A percentile compares a stretch with the other conserved stretches of the same genome.
Conservation (phyloP, 2,797 vertebrate genomes). For the Rhynchonycteris naso region DNA sequence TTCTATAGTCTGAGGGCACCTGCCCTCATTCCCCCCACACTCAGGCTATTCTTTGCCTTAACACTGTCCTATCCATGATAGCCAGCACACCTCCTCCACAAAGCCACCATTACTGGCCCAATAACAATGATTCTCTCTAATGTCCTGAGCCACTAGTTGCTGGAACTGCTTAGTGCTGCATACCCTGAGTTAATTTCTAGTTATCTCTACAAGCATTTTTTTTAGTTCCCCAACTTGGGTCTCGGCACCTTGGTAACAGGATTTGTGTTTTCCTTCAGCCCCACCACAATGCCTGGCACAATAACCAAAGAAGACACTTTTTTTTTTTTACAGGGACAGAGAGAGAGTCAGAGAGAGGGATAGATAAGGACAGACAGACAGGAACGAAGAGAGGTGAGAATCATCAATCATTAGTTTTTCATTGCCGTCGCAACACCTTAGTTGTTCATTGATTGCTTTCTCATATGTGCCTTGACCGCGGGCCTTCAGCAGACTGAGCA, state of each 20-base stretch:
- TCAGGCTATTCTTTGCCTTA: neutral
- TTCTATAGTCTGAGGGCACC: neutral
- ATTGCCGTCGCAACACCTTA: no score
- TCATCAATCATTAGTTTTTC: no score
- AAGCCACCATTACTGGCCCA: neutral
- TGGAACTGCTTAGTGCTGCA: fast-evolving
- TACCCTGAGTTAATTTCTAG: no score
- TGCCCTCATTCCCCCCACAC: neutral
- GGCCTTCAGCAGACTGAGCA: no score
- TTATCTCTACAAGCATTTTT: fast-evolving
- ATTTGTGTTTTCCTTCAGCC: neutral
- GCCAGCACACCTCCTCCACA: neutral
- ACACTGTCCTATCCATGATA: neutral
- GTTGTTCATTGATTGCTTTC: no score
- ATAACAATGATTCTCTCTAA: neutral
- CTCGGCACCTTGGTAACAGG: neutral
- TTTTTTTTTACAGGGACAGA: no score
- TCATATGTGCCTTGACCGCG: no score
- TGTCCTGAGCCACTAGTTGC: neutral
- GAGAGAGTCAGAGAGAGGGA: no score
- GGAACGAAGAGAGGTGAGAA: no score
- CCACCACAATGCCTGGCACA: neutral
- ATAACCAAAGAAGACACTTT: neutral
- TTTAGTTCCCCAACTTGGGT: neutral
- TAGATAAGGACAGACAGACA: no score